Conservation (phyloP, 2,797 vertebrate genomes). For the Carduelis carduelis region DNA sequence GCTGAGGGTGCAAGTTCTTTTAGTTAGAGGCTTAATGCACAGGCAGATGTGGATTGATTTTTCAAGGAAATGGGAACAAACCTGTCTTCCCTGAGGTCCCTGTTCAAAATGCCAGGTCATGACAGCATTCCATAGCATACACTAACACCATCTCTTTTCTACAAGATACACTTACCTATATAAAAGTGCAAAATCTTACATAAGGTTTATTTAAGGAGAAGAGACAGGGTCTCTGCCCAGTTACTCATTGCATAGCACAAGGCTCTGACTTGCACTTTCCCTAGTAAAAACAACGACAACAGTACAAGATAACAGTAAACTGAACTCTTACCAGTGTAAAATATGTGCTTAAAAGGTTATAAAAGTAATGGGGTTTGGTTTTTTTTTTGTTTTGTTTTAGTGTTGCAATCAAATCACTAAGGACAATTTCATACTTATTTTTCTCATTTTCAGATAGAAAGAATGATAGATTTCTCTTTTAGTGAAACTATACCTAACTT, state of each 20-base stretch:
- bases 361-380: neutral
- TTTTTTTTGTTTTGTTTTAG: neutral
- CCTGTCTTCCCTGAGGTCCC: neutral
- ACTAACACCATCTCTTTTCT: neutral
- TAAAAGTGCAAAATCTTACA: neutral
- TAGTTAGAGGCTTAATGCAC: neutral
- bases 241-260: neutral
- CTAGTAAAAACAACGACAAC: neutral
- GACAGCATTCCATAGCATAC: neutral
- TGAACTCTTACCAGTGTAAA: neutral
- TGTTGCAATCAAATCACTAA: neutral
- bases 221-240: neutral
- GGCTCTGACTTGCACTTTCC: neutral
- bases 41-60: neutral
- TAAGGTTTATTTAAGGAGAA: neutral
- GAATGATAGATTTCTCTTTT: neutral
- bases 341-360: neutral
- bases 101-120: neutral
- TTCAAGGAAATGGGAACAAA: neutral
- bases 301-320: neutral
- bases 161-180: neutral
- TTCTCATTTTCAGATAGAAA: neutral
- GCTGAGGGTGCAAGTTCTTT: neutral
- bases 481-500: neutral
- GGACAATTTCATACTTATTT: neutral